These are phyloP conservation scores for Philonicus albiceps DNA, from an alignment of 2,888 invertebrate genomes.

Conservation along the genomic window DNA sequence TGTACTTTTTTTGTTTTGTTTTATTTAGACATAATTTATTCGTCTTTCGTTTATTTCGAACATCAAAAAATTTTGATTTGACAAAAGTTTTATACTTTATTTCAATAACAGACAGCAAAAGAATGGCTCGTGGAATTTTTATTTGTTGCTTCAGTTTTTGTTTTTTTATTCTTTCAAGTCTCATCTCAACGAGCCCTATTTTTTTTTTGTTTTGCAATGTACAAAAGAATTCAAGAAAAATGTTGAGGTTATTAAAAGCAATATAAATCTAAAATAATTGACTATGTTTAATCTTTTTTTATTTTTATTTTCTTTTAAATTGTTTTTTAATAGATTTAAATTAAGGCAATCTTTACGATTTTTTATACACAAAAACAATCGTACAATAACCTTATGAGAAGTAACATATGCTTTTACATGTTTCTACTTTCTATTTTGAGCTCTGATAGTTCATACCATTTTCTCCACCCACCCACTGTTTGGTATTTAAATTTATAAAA, in stretches of 20 bases:
- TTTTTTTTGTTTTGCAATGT: conserved; percentile 38
- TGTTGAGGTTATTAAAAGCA: conserved; percentile 24
- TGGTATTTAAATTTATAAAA: not conserved
- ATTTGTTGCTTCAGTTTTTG: too few relatives aligned
- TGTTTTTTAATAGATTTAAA: not conserved
- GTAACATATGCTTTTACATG: not conserved
- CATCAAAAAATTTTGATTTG: conserved; percentile 6
- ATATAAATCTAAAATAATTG: not conserved
- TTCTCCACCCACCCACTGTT: not conserved
- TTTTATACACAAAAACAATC: conserved; percentile 21
- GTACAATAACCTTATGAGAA: not conserved
- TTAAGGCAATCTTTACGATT: conserved; percentile 5
- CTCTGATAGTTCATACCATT: not conserved
- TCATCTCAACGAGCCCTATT: not conserved
- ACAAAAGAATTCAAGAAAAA: conserved; percentile 47
- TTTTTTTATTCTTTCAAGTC: not conserved
- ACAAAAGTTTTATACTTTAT: conserved; percentile 36
- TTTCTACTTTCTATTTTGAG: not conserved
- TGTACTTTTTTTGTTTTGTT: not conserved
- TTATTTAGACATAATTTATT: conserved; percentile 7
- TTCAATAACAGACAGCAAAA: conserved; percentile 40
- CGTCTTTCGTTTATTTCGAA: conserved; percentile 25
- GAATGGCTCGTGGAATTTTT: not conserved
- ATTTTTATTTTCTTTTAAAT: not conserved
- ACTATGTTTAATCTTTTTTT: not conserved